Evolutionary conservation across 2,113 vertebrate genomes (phyloP).

Genomic region (Spea bombifrons): DNA sequence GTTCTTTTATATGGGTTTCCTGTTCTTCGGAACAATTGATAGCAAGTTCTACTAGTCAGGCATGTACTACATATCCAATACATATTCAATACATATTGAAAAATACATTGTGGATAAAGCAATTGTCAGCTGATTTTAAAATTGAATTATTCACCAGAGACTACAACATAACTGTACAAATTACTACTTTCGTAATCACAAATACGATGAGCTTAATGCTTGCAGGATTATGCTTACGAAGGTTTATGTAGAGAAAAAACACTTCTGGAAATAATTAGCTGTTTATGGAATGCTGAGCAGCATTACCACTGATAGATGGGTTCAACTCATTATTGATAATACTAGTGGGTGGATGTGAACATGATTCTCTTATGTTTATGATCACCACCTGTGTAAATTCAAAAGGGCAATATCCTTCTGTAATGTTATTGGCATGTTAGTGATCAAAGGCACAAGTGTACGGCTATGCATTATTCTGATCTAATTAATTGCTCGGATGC

Average conservation of each 20-base stretch:
- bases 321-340: conserved; percentile 36
- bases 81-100: background rate
- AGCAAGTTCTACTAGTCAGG: too few species aligned
- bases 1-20: too few species aligned
- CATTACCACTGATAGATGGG: conserved; percentile 18
- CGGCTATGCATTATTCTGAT: conserved; percentile 27
- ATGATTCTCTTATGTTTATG: conserved; percentile 20
- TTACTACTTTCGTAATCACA: conserved; percentile 13
- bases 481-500: conserved; percentile 20
- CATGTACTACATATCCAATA: background rate
- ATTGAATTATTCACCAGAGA: conserved; percentile 10
- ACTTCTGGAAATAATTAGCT: conserved; percentile 37
- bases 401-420: conserved; percentile 18
- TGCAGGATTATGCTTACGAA: conserved; percentile 36
- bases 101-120: background rate
- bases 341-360: background rate
- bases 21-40: too few species aligned
- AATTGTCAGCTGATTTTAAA: conserved; percentile 24
- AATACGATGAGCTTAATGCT: conserved; percentile 25
- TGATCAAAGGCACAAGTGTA: conserved; percentile 30
- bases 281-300: conserved; percentile 26
- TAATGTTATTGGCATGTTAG: conserved; percentile 31
- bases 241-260: conserved; percentile 24
- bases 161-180: background rate
- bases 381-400: conserved; percentile 26